Conservation (phyloP, 2,888 invertebrate species). For the Ditylenchus weischeri region DNA sequence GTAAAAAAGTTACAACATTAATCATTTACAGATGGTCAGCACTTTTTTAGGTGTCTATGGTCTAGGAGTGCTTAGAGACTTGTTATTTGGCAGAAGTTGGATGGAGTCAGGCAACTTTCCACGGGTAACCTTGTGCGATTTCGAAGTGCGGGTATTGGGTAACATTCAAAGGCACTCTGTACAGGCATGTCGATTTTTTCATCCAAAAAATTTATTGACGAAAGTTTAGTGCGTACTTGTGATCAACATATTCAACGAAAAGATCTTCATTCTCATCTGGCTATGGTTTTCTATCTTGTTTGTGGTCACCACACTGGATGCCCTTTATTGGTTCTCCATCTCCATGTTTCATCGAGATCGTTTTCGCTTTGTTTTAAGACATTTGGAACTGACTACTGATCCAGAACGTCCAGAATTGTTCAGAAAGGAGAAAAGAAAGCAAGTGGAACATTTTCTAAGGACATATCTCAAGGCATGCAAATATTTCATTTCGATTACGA, state of each 20-base stretch:
- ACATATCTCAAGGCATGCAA: slow-evolving; percentile 52
- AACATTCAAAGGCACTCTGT: slow-evolving; percentile 57
- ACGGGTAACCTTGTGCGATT: slow-evolving; percentile 48
- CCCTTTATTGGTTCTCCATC: slow-evolving; percentile 58
- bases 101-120: slow-evolving; percentile 58
- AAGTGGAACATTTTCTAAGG: slow-evolving; percentile 56
- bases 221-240: slow-evolving; percentile 53
- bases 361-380: slow-evolving; percentile 57
- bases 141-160: slow-evolving; percentile 58
- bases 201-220: no score
- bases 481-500: not conserved
- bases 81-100: slow-evolving; percentile 55
- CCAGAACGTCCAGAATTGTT: slow-evolving; percentile 57
- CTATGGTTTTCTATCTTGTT: slow-evolving; percentile 56
- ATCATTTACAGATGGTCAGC: not conserved
- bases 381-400: slow-evolving; percentile 56
- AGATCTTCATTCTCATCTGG: slow-evolving; percentile 58
- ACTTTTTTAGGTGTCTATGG: slow-evolving; percentile 44
- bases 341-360: slow-evolving; percentile 55
- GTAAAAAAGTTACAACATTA: slow-evolving; percentile 13
- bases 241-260: slow-evolving; percentile 58
- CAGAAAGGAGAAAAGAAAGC: slow-evolving; percentile 56
- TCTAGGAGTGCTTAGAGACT: slow-evolving; percentile 55
- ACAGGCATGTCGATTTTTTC: slow-evolving; percentile 29
- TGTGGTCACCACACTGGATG: slow-evolving; percentile 54